Evolutionary conservation across 2,888 invertebrate genomes (phyloP).

Genomic region (Trachelus iudaicus): DNA sequence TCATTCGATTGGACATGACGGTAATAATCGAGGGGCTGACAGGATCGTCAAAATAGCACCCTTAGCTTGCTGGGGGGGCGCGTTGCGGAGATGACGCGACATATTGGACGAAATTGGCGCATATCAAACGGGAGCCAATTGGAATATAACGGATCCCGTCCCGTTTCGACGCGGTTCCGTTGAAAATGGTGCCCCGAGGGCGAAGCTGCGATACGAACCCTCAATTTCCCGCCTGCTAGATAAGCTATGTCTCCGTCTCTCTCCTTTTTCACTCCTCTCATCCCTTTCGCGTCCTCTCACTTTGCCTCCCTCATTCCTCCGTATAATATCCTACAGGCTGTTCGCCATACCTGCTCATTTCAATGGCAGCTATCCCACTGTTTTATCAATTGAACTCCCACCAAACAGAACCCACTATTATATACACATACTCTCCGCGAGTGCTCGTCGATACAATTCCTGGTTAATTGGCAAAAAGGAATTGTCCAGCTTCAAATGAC

Average conservation of each 20-base stretch:
- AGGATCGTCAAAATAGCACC: neutral
- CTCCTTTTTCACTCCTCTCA: neutral
- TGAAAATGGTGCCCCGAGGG: slow-evolving; percentile 60
- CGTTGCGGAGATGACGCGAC: slow-evolving; percentile 49
- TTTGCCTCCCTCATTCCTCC: neutral
- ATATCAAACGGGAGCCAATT: slow-evolving; percentile 63
- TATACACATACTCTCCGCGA: neutral
- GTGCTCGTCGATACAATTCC: neutral
- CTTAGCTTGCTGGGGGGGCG: neutral
- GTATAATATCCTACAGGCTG: neutral
- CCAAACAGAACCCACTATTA: neutral
- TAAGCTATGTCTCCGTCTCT: slow-evolving; percentile 10
- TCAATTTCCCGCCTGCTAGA: slow-evolving; percentile 32
- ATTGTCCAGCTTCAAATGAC: neutral
- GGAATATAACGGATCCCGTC: slow-evolving; percentile 55
- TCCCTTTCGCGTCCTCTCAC: neutral
- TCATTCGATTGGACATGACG: neutral
- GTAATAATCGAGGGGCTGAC: neutral
- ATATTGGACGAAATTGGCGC: slow-evolving; percentile 63
- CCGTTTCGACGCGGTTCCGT: slow-evolving; percentile 48
- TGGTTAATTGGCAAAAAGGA: neutral
- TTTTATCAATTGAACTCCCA: neutral
- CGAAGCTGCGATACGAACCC: slow-evolving; percentile 50
- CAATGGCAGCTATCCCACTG: neutral
- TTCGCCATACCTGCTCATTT: neutral